Evolutionary conservation across 1,140 invertebrate genomes (phyloP).

Genomic region (Papilio polytes): DNA sequence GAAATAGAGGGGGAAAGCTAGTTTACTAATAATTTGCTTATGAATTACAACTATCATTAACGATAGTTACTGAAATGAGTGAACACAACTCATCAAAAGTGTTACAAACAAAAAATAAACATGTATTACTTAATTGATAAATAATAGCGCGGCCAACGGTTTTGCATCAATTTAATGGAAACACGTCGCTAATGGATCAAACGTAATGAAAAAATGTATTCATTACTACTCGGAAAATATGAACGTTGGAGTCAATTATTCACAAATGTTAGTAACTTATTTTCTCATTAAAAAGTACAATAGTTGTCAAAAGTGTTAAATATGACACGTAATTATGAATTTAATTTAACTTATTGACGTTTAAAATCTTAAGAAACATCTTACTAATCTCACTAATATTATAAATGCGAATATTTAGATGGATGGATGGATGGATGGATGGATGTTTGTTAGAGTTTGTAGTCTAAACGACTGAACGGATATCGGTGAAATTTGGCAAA

Average conservation of each 20-base stretch:
- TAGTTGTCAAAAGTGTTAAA: neutral
- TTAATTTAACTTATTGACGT: too few relatives aligned
- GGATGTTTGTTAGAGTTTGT: too few relatives aligned
- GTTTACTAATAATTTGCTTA: too few relatives aligned
- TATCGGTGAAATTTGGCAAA: too few relatives aligned
- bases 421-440: too few relatives aligned
- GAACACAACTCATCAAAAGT: constrained; percentile 10
- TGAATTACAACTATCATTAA: neutral
- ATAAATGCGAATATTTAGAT: too few relatives aligned
- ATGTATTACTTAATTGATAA: constrained; percentile 30
- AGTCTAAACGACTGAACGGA: too few relatives aligned
- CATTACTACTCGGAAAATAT: neutral
- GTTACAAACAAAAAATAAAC: constrained; percentile 3
- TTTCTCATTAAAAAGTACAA: too few relatives aligned
- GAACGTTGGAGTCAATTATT: neutral
- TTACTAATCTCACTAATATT: too few relatives aligned
- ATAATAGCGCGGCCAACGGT: constrained; percentile 8
- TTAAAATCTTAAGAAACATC: too few relatives aligned
- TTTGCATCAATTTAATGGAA: constrained; percentile 24
- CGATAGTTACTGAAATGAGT: constrained; percentile 3
- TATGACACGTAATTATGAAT: neutral
- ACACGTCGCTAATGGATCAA: constrained; percentile 25
- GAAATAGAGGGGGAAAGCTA: too few relatives aligned
- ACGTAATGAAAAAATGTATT: neutral
- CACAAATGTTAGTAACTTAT: too few relatives aligned